These are phyloP conservation scores for Macropis europaea DNA, from an alignment of 2,888 invertebrate species.

Conservation along the genomic window DNA sequence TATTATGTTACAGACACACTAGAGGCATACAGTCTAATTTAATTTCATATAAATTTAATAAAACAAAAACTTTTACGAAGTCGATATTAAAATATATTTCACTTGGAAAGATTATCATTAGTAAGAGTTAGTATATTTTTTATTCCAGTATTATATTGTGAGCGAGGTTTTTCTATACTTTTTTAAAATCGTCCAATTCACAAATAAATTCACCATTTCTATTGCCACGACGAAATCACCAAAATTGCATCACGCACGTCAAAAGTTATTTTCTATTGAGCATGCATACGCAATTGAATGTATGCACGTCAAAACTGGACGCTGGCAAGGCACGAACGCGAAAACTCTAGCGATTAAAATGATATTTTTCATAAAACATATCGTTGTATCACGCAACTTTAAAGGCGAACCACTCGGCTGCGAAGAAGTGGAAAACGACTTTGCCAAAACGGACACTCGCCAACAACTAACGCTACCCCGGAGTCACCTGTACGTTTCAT, in stretches of 20 bases:
- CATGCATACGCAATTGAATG: not conserved
- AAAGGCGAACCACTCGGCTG: conserved; percentile 21
- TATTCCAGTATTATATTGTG: too few species aligned
- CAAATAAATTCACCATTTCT: conserved; percentile 5
- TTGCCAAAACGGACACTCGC: conserved; percentile 74
- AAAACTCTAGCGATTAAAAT: not conserved
- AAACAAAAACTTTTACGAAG: not conserved
- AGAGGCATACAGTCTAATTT: too few species aligned
- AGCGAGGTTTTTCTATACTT: not conserved
- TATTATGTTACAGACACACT: too few species aligned
- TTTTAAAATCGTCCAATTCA: not conserved
- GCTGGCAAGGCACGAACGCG: conserved; percentile 17
- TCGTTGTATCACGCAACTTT: conserved; percentile 34
- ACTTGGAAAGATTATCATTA: too few species aligned
- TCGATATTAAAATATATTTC: not conserved
- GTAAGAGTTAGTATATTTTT: too few species aligned
- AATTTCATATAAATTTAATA: not conserved
- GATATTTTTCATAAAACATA: conserved; percentile 37
- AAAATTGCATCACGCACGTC: conserved; percentile 6
- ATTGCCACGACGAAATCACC: conserved; percentile 3
- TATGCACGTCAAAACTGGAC: not conserved
- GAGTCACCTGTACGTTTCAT: conserved; percentile 67
- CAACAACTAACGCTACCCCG: conserved; percentile 71
- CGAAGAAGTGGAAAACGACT: conserved; percentile 52
- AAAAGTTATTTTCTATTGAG: conserved; percentile 29